Conservation (phyloP, 2,797 vertebrate genomes). For the Cottoperca gobio region DNA sequence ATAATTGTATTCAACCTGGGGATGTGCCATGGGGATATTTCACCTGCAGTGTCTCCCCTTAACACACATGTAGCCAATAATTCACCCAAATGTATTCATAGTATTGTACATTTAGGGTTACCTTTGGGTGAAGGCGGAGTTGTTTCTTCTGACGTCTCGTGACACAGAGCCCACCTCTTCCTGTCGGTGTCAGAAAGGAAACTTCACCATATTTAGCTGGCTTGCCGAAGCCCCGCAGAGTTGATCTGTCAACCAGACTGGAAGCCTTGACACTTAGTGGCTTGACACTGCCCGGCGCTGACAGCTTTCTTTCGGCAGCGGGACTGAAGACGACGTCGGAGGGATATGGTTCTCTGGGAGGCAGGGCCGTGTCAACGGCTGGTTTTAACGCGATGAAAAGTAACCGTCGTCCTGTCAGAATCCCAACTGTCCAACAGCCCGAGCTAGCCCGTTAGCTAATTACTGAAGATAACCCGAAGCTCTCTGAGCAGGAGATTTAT, state of each 20-base stretch:
- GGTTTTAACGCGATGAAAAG: constrained; percentile 68
- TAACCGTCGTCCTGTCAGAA: constrained; percentile 72
- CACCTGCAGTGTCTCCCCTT: too few relatives aligned
- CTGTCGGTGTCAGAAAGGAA: constrained; percentile 84
- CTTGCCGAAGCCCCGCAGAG: constrained; percentile 76
- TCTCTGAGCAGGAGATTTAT: constrained; percentile 38
- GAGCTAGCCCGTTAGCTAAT: constrained; percentile 72
- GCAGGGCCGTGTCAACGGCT: constrained; percentile 46
- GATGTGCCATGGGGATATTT: too few relatives aligned
- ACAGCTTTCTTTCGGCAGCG: constrained; percentile 43
- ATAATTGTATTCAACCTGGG: too few relatives aligned
- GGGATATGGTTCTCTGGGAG: constrained; percentile 8
- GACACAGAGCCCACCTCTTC: constrained; percentile 73
- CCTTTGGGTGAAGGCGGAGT: constrained; percentile 58
- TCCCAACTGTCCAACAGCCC: constrained; percentile 69
- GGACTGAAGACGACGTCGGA: constrained; percentile 30
- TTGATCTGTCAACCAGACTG: constrained; percentile 76
- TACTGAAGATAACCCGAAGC: constrained; percentile 32
- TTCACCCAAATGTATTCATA: not conserved
- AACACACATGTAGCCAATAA: not conserved
- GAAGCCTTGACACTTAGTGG: constrained; percentile 55
- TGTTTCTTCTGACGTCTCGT: constrained; percentile 66
- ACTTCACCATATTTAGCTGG: constrained; percentile 88
- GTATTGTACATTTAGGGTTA: constrained; percentile 35
- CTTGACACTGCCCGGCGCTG: constrained; percentile 42